Base-by-base conservation (phyloP, 1,140 invertebrate genomes). In the Lysiphlebus fabarum region DNA sequence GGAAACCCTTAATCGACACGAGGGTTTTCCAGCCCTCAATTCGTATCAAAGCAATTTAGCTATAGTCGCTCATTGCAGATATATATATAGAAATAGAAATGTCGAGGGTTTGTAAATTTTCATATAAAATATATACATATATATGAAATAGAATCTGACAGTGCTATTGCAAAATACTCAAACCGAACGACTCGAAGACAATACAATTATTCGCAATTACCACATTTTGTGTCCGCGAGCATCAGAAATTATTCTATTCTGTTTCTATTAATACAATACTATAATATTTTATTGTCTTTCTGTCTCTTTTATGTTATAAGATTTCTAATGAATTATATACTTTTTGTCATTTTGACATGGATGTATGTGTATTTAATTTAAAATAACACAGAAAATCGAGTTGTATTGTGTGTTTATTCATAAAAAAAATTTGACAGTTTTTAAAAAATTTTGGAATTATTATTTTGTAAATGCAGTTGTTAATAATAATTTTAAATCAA, bases 181-280 rank as follows among this genome's bases (percentile, higher is more conserved):
- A 26, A 65, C 67, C 66, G 70, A 75, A 75, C 72, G 68, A 76
- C 75, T 76, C 71, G 70, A 78, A 80, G 76, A 77, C 78, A 78
- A 80, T 77, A 71, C 75, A 78, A 80, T 80, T 80, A 80, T 80
- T 78, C 74, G 76, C 75, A 78, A 78, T 80, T 80, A 78, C 73
- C 66, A 67, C 70, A 50, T 72, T 26, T 26, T 74, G 69, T 75
- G 69, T 76, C 67, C 71, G 70, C 71, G 47, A 61, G 69, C 69
- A 69, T 67, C 59, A 69, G 63, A 68, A 76, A 77, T 77, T 78
- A 77, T 75, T 72, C 71, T 69, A 71, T 74, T 74, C 69, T 70
- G 69, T 68, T 74, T 70, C 74, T 68, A 77, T 77, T 78, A 75
- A 71, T 66, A 65, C 65, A 63, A 38, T 51, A 62, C 64, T 50